Conservation (phyloP, 23 tunicate species). For the Ascidia mentula region DNA sequence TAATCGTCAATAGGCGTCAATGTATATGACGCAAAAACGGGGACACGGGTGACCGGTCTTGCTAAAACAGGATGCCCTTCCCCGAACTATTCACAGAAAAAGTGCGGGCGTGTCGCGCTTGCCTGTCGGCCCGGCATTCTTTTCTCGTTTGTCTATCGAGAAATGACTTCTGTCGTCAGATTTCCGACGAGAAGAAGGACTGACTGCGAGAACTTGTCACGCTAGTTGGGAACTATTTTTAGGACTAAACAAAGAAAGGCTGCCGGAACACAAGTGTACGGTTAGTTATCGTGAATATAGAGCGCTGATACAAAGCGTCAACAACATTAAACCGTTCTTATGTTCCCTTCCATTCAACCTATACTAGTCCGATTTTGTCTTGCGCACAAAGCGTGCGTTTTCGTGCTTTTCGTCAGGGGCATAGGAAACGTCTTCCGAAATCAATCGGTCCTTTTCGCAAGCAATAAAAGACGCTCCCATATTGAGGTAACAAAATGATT, state of each 20-base stretch:
- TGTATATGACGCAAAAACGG: neutral
- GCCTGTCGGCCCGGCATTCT: neutral
- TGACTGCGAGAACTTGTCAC: neutral
- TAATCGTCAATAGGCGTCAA: neutral
- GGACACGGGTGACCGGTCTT: neutral
- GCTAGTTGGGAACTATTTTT: neutral
- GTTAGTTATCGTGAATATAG: neutral
- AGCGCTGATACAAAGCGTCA: too few relatives aligned
- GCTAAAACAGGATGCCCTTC: neutral
- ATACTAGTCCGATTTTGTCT: too few relatives aligned
- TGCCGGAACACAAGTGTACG: neutral
- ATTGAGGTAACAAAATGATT: too few relatives aligned
- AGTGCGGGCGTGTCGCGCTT: neutral
- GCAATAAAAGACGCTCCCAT: too few relatives aligned
- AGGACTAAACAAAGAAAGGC: neutral
- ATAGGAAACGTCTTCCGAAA: too few relatives aligned
- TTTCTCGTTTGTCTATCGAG: neutral
- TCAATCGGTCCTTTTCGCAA: too few relatives aligned
- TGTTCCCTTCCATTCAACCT: too few relatives aligned
- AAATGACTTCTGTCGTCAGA: neutral
- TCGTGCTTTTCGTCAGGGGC: too few relatives aligned
- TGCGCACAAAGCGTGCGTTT: too few relatives aligned
- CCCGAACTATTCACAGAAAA: neutral
- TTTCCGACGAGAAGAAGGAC: too few relatives aligned
- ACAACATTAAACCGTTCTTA: too few relatives aligned